Base-by-base conservation (phyloP, 2,113 vertebrate species). In the Merops nubicus region DNA sequence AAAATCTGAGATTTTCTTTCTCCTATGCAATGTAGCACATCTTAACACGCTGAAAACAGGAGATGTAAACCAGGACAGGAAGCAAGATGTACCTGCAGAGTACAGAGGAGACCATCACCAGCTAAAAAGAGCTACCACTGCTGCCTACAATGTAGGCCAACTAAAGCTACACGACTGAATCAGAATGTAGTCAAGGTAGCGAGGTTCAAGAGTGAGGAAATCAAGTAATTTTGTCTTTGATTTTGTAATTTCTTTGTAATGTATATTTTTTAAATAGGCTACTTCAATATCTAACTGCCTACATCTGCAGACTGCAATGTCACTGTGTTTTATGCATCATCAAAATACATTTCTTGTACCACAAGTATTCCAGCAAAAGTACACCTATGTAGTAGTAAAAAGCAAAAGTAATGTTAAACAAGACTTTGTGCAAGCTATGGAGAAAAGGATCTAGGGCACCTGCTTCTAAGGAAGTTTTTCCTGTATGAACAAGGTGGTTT, bases 391-490 rank as follows among this genome's bases (percentile, higher is more conserved):
- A 50, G n/a, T 8, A 45, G 5, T 31, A n/a, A 86, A 70, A 51
- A 33, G 1, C 5, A 53, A 42, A 85, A 47, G 12, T 28, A 23
- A n/a, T 1, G 0, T 36, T 40, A 60, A 75, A 20, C 12, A n/a
- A 25, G 8, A 26, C 23, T 68, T 78, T 4, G 23, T 34, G 17
- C 8, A 63, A 88, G 62, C 77, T 91, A 57, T 74, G 63, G 80
- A 93, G 87, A 70, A n/a, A 43, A 67, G 25, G 23, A 57, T 36
- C 57, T 29, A 64, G 68, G 23, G 31, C 70, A 62, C n/a, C 36
- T 74, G 76, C 67, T 90, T 51, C 47, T 38, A 82, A 75, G 63
- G 63, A 95, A 94, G 68, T 83, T 72, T 86, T 75, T 65, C 79
- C 79, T 53, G 57, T 33, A 43, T 1, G 2, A 53, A 31, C 18